Conservation (phyloP, 2,888 invertebrate species). For the Drosophila emarginata region DNA sequence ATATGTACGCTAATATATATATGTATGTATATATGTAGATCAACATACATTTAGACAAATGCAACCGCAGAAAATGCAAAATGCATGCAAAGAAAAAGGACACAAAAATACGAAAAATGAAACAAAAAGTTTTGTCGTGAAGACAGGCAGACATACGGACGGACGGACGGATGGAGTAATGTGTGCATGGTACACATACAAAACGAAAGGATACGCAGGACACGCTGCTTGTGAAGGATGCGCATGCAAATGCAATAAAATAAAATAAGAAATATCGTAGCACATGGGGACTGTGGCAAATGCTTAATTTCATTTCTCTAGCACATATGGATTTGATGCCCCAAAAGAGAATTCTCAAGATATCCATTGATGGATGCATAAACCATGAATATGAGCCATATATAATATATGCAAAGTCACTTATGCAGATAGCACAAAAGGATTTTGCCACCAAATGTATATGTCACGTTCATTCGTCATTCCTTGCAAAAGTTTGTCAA, state of each 20-base stretch:
- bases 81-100: conserved; percentile 52
- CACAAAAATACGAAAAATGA: not conserved
- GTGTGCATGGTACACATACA: not conserved
- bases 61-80: conserved; percentile 63
- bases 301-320: conserved; percentile 6
- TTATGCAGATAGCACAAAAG: not conserved
- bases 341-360: not conserved
- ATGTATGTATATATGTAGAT: conserved; percentile 14
- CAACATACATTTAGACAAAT: conserved; percentile 12
- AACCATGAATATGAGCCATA: conserved; percentile 7
- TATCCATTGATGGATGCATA: not conserved
- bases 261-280: conserved; percentile 15
- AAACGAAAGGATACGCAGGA: conserved; percentile 5
- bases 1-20: not conserved
- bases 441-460: too few relatives aligned
- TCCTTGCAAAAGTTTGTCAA: too few relatives aligned
- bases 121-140: conserved; percentile 12
- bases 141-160: not conserved
- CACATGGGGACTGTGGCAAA: conserved; percentile 9
- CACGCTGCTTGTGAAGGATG: conserved; percentile 17
- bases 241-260: conserved; percentile 45
- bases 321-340: conserved; percentile 18
- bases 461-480: too few relatives aligned
- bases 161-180: not conserved
- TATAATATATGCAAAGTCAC: conserved; percentile 1